Conservation (phyloP, 2,113 vertebrate genomes). For the Oreochromis tanganicae region DNA sequence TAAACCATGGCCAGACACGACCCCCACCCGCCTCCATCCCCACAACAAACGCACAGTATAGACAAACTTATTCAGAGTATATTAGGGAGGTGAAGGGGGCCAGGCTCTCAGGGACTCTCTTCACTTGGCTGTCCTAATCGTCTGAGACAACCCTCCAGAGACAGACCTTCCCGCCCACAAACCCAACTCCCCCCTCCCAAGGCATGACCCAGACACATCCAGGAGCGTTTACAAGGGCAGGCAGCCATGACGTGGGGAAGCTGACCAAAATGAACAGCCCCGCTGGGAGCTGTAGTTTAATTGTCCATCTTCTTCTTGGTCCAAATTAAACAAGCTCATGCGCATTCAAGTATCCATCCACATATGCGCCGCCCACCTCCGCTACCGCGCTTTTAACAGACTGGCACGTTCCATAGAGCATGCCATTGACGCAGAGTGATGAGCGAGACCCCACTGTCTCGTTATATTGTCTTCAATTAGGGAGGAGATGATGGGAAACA, state of each 20-base stretch:
- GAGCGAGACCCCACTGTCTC: constrained; percentile 61
- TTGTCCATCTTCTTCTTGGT: constrained; percentile 63
- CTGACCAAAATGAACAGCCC: constrained; percentile 66
- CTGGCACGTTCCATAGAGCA: constrained; percentile 59
- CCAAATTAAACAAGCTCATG: constrained; percentile 65
- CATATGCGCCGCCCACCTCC: neutral
- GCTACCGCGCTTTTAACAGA: constrained; percentile 38
- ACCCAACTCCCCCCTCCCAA: constrained; percentile 5
- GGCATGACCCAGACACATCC: constrained; percentile 65
- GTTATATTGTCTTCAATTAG: constrained; percentile 70
- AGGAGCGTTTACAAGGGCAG: constrained; percentile 53
- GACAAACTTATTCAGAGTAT: constrained; percentile 67
- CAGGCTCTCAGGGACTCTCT: constrained; percentile 62
- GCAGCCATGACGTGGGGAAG: constrained; percentile 45
- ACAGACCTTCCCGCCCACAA: constrained; percentile 18
- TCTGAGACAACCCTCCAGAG: constrained; percentile 58
- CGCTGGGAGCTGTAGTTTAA: constrained; percentile 60
- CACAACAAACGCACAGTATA: constrained; percentile 45
- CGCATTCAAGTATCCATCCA: constrained; percentile 28
- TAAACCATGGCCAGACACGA: constrained; percentile 66
- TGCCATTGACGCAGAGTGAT: constrained; percentile 60
- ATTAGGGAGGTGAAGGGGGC: constrained; percentile 71
- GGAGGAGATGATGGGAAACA: constrained; percentile 66
- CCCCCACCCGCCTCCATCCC: neutral
- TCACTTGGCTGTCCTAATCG: constrained; percentile 61